Percentiles rank a stretch among this genome's conserved stretches.
phyloP scores from a whole-genome alignment of 2,888 invertebrate species.

The Oithona nana region DNA sequence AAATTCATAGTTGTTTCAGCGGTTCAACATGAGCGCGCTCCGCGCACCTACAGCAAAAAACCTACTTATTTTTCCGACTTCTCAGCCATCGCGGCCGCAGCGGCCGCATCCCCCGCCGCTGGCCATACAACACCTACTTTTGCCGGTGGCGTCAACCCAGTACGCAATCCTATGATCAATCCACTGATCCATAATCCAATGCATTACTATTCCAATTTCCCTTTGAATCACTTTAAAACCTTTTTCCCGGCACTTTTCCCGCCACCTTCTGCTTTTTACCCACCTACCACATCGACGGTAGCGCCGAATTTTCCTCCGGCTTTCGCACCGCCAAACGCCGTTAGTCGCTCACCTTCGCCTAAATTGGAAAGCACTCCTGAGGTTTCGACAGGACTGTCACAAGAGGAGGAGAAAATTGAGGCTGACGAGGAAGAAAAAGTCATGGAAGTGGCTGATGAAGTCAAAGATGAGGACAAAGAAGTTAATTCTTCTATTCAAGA shows the following conservation, averaged over 20 bases:
- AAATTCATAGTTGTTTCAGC: conserved; percentile 41
- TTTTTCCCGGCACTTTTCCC: background rate
- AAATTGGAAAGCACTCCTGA: background rate
- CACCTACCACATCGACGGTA: background rate
- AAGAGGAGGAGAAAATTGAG: background rate
- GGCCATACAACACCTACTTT: background rate
- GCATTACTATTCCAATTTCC: background rate
- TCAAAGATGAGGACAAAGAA: no score
- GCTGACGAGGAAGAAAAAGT: background rate
- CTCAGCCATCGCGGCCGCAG: background rate
- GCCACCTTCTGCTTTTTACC: background rate
- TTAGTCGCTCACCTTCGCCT: background rate
- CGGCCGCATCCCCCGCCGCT: background rate
- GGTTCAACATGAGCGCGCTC: conserved; percentile 75
- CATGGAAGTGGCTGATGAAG: no score
- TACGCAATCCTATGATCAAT: background rate
- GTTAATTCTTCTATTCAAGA: no score
- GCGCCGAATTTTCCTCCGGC: background rate
- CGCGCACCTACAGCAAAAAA: conserved; percentile 32
- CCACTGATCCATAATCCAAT: background rate
- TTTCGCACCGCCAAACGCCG: background rate
- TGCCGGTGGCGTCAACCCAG: background rate
- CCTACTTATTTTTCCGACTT: conserved; percentile 4
- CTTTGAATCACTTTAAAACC: background rate
- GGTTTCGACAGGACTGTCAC: no score